These are phyloP conservation scores for Lasiurus cinereus DNA, from an alignment of 2,113 vertebrate genomes.

Conservation along the genomic window DNA sequence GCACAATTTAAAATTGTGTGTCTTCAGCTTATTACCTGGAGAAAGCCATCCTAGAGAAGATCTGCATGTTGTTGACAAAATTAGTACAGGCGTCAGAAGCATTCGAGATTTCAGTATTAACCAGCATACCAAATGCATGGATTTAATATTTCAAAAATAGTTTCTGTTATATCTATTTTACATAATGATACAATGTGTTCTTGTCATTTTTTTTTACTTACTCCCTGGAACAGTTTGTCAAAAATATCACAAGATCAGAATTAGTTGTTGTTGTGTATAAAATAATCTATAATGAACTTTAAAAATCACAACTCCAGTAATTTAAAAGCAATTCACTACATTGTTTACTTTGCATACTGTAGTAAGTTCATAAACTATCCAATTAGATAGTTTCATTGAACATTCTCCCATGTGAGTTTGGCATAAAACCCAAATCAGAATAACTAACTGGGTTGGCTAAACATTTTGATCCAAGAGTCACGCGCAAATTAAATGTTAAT, in stretches of 20 bases:
- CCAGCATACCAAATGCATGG: not conserved
- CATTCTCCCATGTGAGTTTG: conserved; percentile 44
- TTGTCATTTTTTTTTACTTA: conserved; percentile 22
- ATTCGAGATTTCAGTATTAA: conserved; percentile 15
- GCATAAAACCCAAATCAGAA: conserved; percentile 51
- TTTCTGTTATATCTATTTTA: not conserved
- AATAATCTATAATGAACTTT: not conserved
- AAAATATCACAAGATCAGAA: conserved; percentile 33
- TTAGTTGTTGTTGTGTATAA: not conserved
- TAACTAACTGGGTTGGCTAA: conserved; percentile 60
- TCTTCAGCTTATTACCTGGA: not conserved
- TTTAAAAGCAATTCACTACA: conserved; percentile 50
- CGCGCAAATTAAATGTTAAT: conserved; percentile 45
- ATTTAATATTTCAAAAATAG: conserved; percentile 8
- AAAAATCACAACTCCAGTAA: conserved; percentile 26
- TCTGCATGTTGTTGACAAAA: not conserved
- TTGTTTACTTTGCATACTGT: conserved; percentile 51
- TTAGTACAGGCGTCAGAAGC: not conserved
- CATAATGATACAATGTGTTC: not conserved
- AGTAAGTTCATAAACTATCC: conserved; percentile 34
- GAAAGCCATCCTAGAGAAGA: not conserved
- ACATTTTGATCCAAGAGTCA: conserved; percentile 64
- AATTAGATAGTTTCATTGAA: conserved; percentile 63
- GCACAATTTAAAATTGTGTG: not conserved
- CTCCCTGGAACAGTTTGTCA: not conserved